Evolutionary conservation across 2,888 invertebrate genomes (phyloP).

Genomic region (Pammene fasciana): DNA sequence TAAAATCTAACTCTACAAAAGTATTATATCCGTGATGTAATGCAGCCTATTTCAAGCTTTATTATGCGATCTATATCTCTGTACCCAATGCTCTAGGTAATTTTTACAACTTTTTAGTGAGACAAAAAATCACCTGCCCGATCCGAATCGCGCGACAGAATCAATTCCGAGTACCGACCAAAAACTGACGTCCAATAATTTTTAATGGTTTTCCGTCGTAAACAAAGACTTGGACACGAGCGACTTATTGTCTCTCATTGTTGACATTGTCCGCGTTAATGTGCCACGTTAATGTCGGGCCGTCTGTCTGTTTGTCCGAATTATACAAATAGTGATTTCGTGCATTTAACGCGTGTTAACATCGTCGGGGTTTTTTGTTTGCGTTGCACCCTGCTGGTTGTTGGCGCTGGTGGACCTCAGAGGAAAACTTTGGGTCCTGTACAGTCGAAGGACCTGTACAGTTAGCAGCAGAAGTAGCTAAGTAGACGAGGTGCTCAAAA

Average conservation of each 20-base stretch:
- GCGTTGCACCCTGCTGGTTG: constrained; percentile 47
- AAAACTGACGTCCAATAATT: constrained; percentile 66
- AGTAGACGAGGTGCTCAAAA: too few relatives aligned
- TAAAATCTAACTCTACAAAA: too few relatives aligned
- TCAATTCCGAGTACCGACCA: constrained; percentile 63
- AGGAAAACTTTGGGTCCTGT: constrained; percentile 14
- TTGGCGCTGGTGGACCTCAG: constrained; percentile 34
- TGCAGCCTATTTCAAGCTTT: too few relatives aligned
- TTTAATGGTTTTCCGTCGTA: constrained; percentile 75
- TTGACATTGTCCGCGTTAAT: constrained; percentile 69
- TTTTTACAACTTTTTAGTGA: not conserved
- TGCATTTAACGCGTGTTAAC: constrained; percentile 68
- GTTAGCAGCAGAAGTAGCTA: too few relatives aligned
- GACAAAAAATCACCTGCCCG: constrained; percentile 25
- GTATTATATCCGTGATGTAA: too few relatives aligned
- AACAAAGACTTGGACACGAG: constrained; percentile 66
- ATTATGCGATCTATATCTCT: too few relatives aligned
- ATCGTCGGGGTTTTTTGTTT: constrained; percentile 47
- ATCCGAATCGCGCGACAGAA: constrained; percentile 31
- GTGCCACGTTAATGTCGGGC: constrained; percentile 66
- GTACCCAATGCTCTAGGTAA: too few relatives aligned
- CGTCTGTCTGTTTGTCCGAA: constrained; percentile 60
- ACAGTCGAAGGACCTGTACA: not conserved
- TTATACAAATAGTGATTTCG: constrained; percentile 69
- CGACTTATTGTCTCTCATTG: constrained; percentile 57